These are phyloP conservation scores for Hypocryptadius cinnamomeus DNA, from an alignment of 2,113 vertebrate species.

Conservation along the genomic window DNA sequence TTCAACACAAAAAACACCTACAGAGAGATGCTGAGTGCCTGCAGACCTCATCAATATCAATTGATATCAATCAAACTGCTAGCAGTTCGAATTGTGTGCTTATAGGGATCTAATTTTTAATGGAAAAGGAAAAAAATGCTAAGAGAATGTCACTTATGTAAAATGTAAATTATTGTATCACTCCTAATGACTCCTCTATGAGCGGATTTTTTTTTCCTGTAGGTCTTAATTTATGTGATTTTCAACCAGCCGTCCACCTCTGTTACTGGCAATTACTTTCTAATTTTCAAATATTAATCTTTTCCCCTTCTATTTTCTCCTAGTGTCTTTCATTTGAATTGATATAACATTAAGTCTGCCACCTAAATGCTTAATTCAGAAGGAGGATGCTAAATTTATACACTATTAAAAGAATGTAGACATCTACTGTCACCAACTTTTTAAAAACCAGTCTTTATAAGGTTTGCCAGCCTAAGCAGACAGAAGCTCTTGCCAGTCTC, in stretches of 20 bases:
- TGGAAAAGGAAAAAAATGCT: neutral
- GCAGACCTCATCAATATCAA: neutral
- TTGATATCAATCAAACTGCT: neutral
- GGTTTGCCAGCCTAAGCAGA: neutral
- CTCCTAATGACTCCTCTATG: slow-evolving; percentile 23
- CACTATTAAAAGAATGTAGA: slow-evolving; percentile 35
- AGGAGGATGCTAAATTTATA: slow-evolving; percentile 60
- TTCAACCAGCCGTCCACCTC: slow-evolving; percentile 32
- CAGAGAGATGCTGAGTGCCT: neutral
- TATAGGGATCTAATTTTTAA: neutral
- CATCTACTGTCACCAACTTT: slow-evolving; percentile 10
- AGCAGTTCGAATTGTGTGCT: neutral
- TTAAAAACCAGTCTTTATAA: neutral
- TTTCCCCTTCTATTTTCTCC: slow-evolving; percentile 38
- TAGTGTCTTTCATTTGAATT: slow-evolving; percentile 28
- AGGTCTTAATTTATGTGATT: slow-evolving; percentile 25
- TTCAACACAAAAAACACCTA: neutral
- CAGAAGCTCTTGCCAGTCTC: neutral
- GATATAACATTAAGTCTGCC: slow-evolving; percentile 37
- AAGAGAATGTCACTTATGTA: neutral
- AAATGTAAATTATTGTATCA: slow-evolving; percentile 32
- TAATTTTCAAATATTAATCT: slow-evolving; percentile 52
- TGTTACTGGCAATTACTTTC: slow-evolving; percentile 39
- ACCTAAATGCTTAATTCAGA: slow-evolving; percentile 49
- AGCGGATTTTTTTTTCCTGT: neutral